Base-by-base conservation (phyloP, 2,797 vertebrate genomes). In the Chloroceryle inda region DNA sequence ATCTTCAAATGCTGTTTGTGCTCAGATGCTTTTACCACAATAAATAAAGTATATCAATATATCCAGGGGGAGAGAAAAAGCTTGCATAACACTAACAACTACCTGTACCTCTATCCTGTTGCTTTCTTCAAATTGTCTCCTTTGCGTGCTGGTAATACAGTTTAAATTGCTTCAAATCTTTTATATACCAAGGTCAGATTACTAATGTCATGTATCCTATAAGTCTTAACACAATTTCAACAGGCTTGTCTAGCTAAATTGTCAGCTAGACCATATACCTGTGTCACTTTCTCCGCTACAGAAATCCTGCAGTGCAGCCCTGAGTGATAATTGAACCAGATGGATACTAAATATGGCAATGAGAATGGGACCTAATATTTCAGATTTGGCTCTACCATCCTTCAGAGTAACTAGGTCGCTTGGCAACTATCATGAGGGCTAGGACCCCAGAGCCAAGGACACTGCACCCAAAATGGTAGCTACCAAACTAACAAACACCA, bases 1-100 rank as follows among this genome's bases (percentile, higher is more conserved):
- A 86, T 85, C 50, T 90, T 91, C 63, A 94, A 82, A 87, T 74
- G 47, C 52, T 91, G 18, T 81, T 92, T 73, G 40, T 52, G 18
- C 33, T 85, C 11, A 44, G 38, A 55, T 73, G 47, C 38, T 93
- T 93, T 93, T 86, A 59, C 76, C 88, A 12, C 74, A 66, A 33
- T 82, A 92, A 92, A 94, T 91, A 69, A 71, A 74, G 10, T 52
- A n/a, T 52, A 84, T 81, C 3, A 33, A 0, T 79, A 86, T 92
- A 90, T 92, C 59, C 44, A 73, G 24, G 7, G 38, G 55, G 58
- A 55, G 26, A 78, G n/a, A 62, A 62, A 88, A 80, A 75, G 26
- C 73, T 63, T 95, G 74, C 35, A 23, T 73, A 88, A 75, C 17
- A 7, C 76, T 47, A 78, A 45, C 14, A 80, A 17, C 45, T 59